These are phyloP conservation scores for Zaprionus kolodkinae DNA, from an alignment of 1,140 invertebrate genomes.

Conservation along the genomic window DNA sequence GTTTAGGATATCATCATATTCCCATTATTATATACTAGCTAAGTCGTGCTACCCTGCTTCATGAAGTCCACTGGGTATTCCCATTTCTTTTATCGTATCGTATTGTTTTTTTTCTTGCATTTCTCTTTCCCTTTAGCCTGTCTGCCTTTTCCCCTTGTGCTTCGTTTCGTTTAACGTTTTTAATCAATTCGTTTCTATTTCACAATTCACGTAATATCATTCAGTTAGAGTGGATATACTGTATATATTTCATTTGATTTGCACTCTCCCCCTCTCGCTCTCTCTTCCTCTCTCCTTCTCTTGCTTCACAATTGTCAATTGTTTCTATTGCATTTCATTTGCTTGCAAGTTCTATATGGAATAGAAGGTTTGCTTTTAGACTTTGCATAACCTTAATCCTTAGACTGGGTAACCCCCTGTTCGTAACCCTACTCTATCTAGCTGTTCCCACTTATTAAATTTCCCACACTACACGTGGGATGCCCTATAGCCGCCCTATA, in stretches of 20 bases:
- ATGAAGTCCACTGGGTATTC: background rate
- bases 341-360: background rate
- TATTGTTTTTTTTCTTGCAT: background rate
- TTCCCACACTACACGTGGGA: constrained; percentile 71
- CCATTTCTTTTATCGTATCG: background rate
- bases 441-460: constrained; percentile 64
- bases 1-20: no score
- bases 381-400: constrained; percentile 59
- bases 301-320: constrained; percentile 44
- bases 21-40: no score
- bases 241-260: constrained; percentile 31
- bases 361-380: constrained; percentile 5
- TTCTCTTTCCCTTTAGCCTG: background rate
- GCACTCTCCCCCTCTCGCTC: background rate
- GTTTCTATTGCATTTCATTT: constrained; percentile 47
- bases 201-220: constrained; percentile 23
- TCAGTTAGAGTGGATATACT: background rate
- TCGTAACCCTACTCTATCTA: background rate
- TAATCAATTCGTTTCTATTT: constrained; percentile 10
- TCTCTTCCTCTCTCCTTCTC: background rate
- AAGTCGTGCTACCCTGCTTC: no score
- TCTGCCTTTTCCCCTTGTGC: background rate
- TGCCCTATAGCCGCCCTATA: background rate
- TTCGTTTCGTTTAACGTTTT: constrained; percentile 34
- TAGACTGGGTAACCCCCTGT: background rate